Evolutionary conservation across 1,140 invertebrate species (phyloP).

Genomic region (Dysdera silvatica): DNA sequence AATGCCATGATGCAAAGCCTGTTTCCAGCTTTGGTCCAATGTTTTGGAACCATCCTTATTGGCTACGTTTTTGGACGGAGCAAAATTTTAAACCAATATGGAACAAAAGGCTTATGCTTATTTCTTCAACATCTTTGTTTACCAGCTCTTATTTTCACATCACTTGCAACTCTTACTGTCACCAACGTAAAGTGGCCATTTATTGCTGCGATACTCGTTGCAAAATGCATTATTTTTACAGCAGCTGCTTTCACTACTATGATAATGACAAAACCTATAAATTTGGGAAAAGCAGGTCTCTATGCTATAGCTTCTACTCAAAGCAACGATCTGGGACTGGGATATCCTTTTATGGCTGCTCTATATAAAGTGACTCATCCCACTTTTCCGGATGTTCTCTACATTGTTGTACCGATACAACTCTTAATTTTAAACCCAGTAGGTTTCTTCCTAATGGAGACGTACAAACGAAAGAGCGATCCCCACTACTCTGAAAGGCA

Average conservation of each 20-base stretch:
- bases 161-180: conserved; percentile 76
- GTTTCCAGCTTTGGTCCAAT: conserved; percentile 72
- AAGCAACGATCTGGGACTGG: conserved; percentile 96
- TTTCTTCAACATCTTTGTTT: conserved; percentile 86
- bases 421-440: conserved; percentile 86
- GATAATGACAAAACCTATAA: conserved; percentile 65
- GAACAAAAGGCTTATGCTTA: conserved; percentile 23
- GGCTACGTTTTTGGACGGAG: conserved; percentile 54
- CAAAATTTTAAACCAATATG: conserved; percentile 6
- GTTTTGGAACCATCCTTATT: conserved; percentile 81
- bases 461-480: conserved; percentile 57
- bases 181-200: conserved; percentile 76
- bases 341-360: conserved; percentile 64
- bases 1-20: conserved; percentile 14
- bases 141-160: conserved; percentile 84
- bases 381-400: conserved; percentile 82
- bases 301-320: conserved; percentile 94
- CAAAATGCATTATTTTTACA: conserved; percentile 79
- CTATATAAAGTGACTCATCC: conserved; percentile 62
- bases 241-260: conserved; percentile 68
- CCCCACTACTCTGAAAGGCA: background rate
- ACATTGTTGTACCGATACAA: conserved; percentile 87
- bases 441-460: conserved; percentile 82
- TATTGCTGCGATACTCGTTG: conserved; percentile 69
- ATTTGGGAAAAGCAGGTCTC: conserved; percentile 75